Percentiles rank a stretch among this genome's conserved stretches.
These are phyloP conservation scores for Argyrosomus japonicus DNA, from an alignment of 2,113 vertebrate species.

Conservation along the genomic window DNA sequence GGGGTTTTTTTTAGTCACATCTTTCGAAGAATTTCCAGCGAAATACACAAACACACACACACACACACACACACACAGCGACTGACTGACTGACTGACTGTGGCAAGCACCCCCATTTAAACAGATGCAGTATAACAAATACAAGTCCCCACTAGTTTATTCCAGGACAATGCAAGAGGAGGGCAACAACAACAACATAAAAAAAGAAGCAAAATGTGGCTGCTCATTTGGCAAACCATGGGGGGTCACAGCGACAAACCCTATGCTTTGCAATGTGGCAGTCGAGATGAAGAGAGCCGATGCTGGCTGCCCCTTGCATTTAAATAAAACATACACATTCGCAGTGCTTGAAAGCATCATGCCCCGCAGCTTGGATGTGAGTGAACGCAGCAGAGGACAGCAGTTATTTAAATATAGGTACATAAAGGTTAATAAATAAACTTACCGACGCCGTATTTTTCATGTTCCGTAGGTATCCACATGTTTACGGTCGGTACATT, in stretches of 20 bases:
- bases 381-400: conserved; percentile 44
- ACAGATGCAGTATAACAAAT: conserved; percentile 29
- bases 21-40: conserved; percentile 42
- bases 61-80: too few species aligned
- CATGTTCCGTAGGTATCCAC: conserved; percentile 98
- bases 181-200: background rate
- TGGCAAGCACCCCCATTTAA: conserved; percentile 30
- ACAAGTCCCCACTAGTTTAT: conserved; percentile 12
- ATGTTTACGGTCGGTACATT: conserved; percentile 83
- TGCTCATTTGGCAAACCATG: conserved; percentile 38
- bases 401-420: background rate
- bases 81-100: too few species aligned
- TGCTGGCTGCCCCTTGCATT: conserved; percentile 8
- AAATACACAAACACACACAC: background rate
- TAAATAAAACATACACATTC: background rate
- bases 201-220: conserved; percentile 25
- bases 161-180: background rate
- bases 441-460: conserved; percentile 99
- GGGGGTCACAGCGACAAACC: conserved; percentile 53
- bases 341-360: conserved; percentile 1
- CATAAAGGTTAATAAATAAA: conserved; percentile 62
- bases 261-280: conserved; percentile 72
- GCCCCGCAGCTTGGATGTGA: conserved; percentile 26
- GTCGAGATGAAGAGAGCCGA: conserved; percentile 47
- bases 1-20: background rate